Evolutionary conservation across 2,888 invertebrate genomes (phyloP).

Genomic region (Oscheius sp.): DNA sequence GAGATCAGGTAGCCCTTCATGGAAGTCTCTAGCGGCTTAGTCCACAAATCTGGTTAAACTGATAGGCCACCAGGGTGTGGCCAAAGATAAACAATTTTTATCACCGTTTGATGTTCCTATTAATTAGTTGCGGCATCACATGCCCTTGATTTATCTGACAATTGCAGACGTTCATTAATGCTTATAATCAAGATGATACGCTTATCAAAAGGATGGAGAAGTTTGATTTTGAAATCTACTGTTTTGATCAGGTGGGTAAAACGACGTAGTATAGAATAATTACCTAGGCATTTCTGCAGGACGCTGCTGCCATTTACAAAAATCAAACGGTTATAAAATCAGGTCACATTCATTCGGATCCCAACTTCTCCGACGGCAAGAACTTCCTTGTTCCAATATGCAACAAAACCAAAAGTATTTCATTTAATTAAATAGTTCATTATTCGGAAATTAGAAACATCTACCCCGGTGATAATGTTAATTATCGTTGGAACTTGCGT

Average conservation of each 20-base stretch:
- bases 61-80: background rate
- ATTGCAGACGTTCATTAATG: conserved; percentile 31
- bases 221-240: conserved; percentile 30
- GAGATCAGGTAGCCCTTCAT: background rate
- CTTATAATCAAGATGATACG: conserved; percentile 4
- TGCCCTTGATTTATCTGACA: background rate
- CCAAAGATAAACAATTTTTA: background rate
- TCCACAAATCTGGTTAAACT: background rate
- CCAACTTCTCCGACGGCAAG: background rate
- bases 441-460: too few relatives aligned
- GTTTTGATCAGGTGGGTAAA: conserved; percentile 27
- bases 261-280: background rate
- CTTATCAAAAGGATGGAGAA: conserved; percentile 23
- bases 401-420: background rate
- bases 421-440: too few relatives aligned
- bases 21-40: too few relatives aligned
- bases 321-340: conserved; percentile 18
- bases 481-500: conserved; percentile 61
- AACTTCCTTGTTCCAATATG: conserved; percentile 7
- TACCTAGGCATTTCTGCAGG: conserved; percentile 26
- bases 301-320: conserved; percentile 39
- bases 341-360: conserved; percentile 26
- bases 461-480: conserved; percentile 47
- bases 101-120: background rate
- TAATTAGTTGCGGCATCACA: background rate